Evolutionary conservation across 2,797 vertebrate genomes (phyloP).

Genomic region (Uromys caudimaculatus): DNA sequence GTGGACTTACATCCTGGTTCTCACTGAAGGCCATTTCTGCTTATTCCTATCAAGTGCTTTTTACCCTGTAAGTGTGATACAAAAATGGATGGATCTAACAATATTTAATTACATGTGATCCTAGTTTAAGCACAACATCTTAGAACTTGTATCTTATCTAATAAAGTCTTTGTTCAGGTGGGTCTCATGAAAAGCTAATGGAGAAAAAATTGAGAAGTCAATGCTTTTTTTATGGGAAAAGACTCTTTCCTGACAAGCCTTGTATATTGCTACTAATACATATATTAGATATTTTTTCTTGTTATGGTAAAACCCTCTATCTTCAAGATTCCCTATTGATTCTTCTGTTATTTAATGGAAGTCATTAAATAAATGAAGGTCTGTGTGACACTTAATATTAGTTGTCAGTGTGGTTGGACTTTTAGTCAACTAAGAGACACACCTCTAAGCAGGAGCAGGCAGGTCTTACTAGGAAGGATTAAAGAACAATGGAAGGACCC

Average conservation of each 20-base stretch:
- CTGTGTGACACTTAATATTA: not conserved
- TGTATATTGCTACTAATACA: not conserved
- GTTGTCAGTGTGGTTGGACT: not conserved
- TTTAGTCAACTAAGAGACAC: not conserved
- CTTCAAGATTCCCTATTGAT: not conserved
- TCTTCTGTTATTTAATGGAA: not conserved
- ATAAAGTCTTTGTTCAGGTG: not conserved
- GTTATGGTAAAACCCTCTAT: not conserved
- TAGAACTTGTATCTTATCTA: not conserved
- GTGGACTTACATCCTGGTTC: not conserved
- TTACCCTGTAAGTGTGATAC: not conserved
- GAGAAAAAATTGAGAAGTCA: not conserved
- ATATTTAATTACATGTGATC: not conserved
- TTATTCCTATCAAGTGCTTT: not conserved
- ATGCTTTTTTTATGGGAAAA: not conserved
- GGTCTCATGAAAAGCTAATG: not conserved
- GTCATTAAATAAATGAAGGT: not conserved
- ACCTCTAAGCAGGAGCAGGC: not conserved
- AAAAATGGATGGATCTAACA: not conserved
- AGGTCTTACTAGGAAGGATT: not conserved
- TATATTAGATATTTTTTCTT: not conserved
- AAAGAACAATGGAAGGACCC: no score
- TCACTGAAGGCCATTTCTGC: not conserved
- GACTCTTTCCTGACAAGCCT: not conserved
- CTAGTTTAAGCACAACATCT: not conserved